These are phyloP conservation scores for Pelochelys cantorii DNA, from an alignment of 2,797 vertebrate genomes.

Conservation along the genomic window DNA sequence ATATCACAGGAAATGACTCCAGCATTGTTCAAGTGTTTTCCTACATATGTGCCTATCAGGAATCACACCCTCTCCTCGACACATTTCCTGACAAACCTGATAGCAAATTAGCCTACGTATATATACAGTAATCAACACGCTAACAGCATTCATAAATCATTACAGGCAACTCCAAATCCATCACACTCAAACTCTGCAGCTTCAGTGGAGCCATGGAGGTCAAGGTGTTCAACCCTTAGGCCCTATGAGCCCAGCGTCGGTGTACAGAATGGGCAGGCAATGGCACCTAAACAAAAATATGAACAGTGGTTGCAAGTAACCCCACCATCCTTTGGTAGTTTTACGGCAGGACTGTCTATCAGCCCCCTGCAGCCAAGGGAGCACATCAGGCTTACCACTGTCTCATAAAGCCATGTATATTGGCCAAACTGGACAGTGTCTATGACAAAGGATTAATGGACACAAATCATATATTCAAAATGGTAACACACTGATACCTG, in stretches of 20 bases:
- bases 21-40: neutral
- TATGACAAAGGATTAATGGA: too few relatives aligned
- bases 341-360: neutral
- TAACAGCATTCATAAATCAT: neutral
- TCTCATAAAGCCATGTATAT: neutral
- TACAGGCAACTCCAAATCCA: neutral
- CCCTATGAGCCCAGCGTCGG: fast-evolving
- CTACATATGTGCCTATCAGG: neutral
- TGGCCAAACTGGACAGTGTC: too few relatives aligned
- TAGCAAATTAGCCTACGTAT: neutral
- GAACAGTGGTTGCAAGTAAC: neutral
- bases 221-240: neutral
- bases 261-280: neutral
- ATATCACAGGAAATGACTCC: neutral
- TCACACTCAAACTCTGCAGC: neutral
- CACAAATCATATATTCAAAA: too few relatives aligned
- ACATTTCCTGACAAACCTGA: neutral
- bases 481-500: too few relatives aligned
- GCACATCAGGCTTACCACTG: neutral
- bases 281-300: neutral
- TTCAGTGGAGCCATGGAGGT: fast-evolving
- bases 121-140: fast-evolving
- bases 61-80: neutral
- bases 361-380: neutral
- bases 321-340: neutral